Evolutionary conservation across 2,797 vertebrate species (phyloP).

Genomic region (Brachyalestes nurse): DNA sequence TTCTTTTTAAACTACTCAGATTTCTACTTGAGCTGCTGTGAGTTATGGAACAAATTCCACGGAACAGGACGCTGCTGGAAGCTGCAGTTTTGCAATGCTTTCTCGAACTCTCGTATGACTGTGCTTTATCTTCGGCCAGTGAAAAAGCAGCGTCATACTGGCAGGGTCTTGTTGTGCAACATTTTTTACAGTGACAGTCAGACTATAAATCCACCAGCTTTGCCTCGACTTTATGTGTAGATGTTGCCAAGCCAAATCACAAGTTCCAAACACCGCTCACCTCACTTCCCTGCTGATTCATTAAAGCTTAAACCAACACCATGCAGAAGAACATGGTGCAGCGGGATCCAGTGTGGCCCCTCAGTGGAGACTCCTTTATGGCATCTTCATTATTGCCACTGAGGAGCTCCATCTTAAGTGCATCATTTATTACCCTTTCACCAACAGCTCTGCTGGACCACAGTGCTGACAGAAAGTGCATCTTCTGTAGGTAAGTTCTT

Average conservation of each 20-base stretch:
- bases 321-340: background rate
- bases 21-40: too few species aligned
- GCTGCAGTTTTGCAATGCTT: background rate
- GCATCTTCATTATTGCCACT: too few species aligned
- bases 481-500: too few species aligned
- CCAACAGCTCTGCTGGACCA: too few species aligned
- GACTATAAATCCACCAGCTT: slow-evolving; percentile 30
- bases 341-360: background rate
- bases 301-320: background rate
- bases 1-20: too few species aligned
- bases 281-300: too few species aligned
- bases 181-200: slow-evolving; percentile 23
- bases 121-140: slow-evolving; percentile 5
- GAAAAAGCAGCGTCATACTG: slow-evolving; percentile 4
- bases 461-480: too few species aligned
- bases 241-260: background rate
- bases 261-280: slow-evolving; percentile 10
- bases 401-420: too few species aligned
- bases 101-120: background rate
- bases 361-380: too few species aligned
- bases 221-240: slow-evolving; percentile 30
- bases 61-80: background rate
- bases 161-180: slow-evolving; percentile 7
- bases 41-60: too few species aligned
- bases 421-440: too few species aligned